Base-by-base conservation (phyloP, 2,113 vertebrate genomes). In the Empidonax traillii region DNA sequence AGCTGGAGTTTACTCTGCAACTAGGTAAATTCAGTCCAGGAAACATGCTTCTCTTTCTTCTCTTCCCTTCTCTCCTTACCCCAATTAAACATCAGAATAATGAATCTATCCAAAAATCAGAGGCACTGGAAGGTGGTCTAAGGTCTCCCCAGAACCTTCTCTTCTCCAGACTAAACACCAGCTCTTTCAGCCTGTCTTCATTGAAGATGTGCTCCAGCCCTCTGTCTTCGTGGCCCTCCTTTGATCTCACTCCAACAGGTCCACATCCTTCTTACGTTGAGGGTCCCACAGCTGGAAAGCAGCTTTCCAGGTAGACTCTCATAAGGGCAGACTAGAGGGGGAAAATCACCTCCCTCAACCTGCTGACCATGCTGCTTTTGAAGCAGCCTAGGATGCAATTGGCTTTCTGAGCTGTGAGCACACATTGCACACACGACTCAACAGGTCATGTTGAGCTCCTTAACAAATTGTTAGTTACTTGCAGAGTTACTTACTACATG, bases 271-370 rank as follows among this genome's bases (percentile, higher is more conserved):
- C 6, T 24, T 28, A 1, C 14, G 1, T 0, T 39, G 22, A 5
- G 15, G 6, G 0, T 0, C 1, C 33, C 52, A n/a, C 52, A 14
- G 6, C 22, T 46, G 23, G 31, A 14, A 14, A 0, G 0, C 39
- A 61, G 20, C 16, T 0, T 23, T 68, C 0, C 46, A 61, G n/a
- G 0, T 27, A 17, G 24, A n/a, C 5, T 47, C 55, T 76, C 6
- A 3, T 1, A 1, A 53, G 28, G 1, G 22, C 22, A 80, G 21
- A 44, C 33, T 1, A 59, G 53, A 82, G 62, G 9, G 17, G 2
- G 14, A 76, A 55, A 55, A 41, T 41, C 14, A 18, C 41, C n/a
- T 69, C 30, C 20, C 41, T 55, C 0, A 2, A 35, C 53, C 62
- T 61, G 20, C 24, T 53, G 46, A 1, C n/a, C n/a, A 31, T 4